A percentile compares a stretch with the other conserved stretches of the same genome.
These are phyloP conservation scores for Cossypha niveicapilla DNA, from an alignment of 2,797 vertebrate species.

Conservation along the genomic window DNA sequence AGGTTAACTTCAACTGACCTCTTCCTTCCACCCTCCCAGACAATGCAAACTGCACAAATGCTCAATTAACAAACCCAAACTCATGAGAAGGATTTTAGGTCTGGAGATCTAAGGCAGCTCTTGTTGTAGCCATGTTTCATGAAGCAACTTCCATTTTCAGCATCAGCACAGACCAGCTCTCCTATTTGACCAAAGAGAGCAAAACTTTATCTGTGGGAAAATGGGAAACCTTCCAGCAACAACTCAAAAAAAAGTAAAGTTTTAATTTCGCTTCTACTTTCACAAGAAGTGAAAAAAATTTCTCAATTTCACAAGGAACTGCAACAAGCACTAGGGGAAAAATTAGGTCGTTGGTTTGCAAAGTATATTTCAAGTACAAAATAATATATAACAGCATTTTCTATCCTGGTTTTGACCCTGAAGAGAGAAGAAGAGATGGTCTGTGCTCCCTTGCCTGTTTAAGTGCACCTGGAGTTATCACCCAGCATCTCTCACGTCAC, in stretches of 20 bases:
- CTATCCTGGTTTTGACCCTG: not conserved
- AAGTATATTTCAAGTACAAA: not conserved
- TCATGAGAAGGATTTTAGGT: not conserved
- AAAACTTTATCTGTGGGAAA: not conserved
- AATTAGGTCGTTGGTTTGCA: not conserved
- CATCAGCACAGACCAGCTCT: not conserved
- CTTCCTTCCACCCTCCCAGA: not conserved
- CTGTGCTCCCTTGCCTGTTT: not conserved
- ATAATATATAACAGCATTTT: not conserved
- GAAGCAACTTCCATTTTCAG: not conserved
- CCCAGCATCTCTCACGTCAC: fast-evolving
- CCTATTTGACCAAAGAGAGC: not conserved
- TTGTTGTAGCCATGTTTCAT: not conserved
- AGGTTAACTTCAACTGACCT: not conserved
- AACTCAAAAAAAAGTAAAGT: not conserved
- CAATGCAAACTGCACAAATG: not conserved
- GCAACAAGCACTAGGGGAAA: not conserved
- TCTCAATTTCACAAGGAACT: not conserved
- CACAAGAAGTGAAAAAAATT: not conserved
- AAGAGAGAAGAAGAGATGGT: not conserved
- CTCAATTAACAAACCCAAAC: not conserved
- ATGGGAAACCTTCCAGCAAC: not conserved
- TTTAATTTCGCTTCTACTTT: not conserved
- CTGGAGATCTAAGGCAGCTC: not conserved
- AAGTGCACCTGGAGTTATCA: not conserved